These are phyloP conservation scores for Polylopha cassiicola DNA, from an alignment of 2,888 invertebrate species.

Conservation along the genomic window DNA sequence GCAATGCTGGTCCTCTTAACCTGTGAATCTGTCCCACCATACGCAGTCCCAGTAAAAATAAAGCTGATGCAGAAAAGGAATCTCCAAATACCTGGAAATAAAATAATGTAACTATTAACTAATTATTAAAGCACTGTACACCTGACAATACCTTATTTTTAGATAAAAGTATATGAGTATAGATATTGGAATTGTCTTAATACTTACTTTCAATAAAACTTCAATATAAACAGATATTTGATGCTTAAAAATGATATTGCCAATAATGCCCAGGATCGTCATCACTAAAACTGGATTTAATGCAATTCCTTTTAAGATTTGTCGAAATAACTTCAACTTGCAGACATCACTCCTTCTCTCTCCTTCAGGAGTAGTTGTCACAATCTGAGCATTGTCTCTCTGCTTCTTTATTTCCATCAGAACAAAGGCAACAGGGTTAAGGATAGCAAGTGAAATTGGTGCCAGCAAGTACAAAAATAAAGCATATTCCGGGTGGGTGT, in stretches of 20 bases:
- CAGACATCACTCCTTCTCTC: constrained; percentile 39
- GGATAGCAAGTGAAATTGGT: constrained; percentile 93
- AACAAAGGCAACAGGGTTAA: constrained; percentile 94
- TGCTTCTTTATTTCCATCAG: constrained; percentile 89
- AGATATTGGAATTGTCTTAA: no score
- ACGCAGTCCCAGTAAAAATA: constrained; percentile 92
- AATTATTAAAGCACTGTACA: constrained; percentile 1
- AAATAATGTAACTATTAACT: constrained; percentile 10
- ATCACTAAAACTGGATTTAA: constrained; percentile 94
- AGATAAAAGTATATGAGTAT: no score
- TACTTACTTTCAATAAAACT: constrained; percentile 83
- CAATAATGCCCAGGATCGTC: constrained; percentile 93
- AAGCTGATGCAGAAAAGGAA: constrained; percentile 93
- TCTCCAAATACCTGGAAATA: constrained; percentile 82
- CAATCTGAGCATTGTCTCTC: constrained; percentile 44
- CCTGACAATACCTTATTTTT: no score
- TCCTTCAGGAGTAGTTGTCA: constrained; percentile 31
- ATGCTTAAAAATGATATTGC: constrained; percentile 88
- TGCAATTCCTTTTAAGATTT: constrained; percentile 83
- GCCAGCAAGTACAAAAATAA: constrained; percentile 95
- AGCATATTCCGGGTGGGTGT: constrained; percentile 92
- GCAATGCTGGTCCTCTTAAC: constrained; percentile 85
- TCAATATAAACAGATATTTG: constrained; percentile 85
- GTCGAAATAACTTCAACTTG: constrained; percentile 55
- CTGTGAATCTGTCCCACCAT: constrained; percentile 94